Base-by-base conservation (phyloP, 2,888 invertebrate species). In the Abrostola tripartita region DNA sequence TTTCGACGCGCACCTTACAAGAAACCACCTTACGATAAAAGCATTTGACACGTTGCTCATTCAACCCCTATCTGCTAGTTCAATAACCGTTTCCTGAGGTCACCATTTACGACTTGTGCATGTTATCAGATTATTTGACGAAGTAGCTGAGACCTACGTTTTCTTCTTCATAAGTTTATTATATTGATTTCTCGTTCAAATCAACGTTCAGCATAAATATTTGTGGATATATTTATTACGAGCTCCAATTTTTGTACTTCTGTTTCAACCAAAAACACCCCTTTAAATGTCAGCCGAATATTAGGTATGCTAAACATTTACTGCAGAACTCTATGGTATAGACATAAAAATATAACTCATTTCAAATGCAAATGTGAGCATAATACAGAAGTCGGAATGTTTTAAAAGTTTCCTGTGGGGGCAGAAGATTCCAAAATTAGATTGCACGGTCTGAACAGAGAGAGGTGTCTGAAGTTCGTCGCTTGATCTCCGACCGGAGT, bases 381-480 rank as follows among this genome's bases (percentile, higher is more conserved):
- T 61, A 67, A 73, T 60, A 69, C 61, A 66, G 53, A 65, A 67
- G 62, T 69, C 60, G 47, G 37, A 68, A 76, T 66, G 74, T 76
- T 79, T 79, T 76, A 68, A 71, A 81, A 80, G 73, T 79, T 76
- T 75, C 74, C 74, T 68, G 57, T 52, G 54, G 72, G 60, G 59
- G 59, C 51, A 53, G 60, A 66, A 71, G 69, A 80, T 79, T 74
- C 61, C 60, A n/a, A 78, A 85, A 86, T 82, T 77, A 80, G 81
- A 82, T 86, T 81, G 71, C 68, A 72, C 64, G 66, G 65, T 76
- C 73, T 68, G 76, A 77, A 74, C 58, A 65, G 77, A 68, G 70
- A 65, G 77, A 68, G 70, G 74, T 81, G 71, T 77, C 55, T 61
- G 47, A 81, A 85, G 72, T 82, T 81, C 53, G 56, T 44, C 51